Conservation (phyloP, 2,888 invertebrate genomes). For the Empis stercorea region DNA sequence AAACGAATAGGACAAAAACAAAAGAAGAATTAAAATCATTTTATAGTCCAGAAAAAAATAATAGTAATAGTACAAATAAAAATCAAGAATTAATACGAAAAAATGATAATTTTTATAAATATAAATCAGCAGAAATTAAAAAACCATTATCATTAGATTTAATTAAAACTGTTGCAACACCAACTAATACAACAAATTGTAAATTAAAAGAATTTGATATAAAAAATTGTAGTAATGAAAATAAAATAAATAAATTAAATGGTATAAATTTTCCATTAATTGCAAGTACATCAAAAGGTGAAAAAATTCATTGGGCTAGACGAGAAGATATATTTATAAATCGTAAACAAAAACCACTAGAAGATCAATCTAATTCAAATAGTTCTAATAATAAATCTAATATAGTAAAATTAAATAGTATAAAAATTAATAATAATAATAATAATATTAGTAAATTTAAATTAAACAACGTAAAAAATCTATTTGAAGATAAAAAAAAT, state of each 20-base stretch:
- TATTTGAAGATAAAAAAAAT: not conserved
- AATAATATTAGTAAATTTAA: slow-evolving; percentile 7
- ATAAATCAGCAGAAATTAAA: slow-evolving; percentile 28
- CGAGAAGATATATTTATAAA: slow-evolving; percentile 21
- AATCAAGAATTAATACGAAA: slow-evolving; percentile 15
- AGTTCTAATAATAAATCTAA: too few relatives aligned
- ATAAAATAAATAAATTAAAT: slow-evolving; percentile 6
- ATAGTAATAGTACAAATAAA: not conserved
- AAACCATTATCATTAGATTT: slow-evolving; percentile 5
- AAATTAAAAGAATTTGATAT: not conserved
- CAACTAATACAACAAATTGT: not conserved
- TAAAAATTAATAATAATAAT: not conserved
- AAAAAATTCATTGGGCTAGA: slow-evolving; percentile 28
- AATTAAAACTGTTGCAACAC: not conserved
- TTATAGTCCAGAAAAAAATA: not conserved
- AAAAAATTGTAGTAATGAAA: not conserved
- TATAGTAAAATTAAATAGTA: too few relatives aligned
- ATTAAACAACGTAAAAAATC: slow-evolving; percentile 4
- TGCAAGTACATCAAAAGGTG: slow-evolving; percentile 16
- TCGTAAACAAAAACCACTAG: slow-evolving; percentile 5
- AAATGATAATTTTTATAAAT: slow-evolving; percentile 35
- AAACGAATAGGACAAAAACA: too few relatives aligned
- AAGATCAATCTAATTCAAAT: too few relatives aligned
- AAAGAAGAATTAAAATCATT: too few relatives aligned
- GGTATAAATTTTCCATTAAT: slow-evolving; percentile 18